Base-by-base conservation (phyloP, 53 echinoderm and acorn worm genomes). In the Echinometra lucunter region DNA sequence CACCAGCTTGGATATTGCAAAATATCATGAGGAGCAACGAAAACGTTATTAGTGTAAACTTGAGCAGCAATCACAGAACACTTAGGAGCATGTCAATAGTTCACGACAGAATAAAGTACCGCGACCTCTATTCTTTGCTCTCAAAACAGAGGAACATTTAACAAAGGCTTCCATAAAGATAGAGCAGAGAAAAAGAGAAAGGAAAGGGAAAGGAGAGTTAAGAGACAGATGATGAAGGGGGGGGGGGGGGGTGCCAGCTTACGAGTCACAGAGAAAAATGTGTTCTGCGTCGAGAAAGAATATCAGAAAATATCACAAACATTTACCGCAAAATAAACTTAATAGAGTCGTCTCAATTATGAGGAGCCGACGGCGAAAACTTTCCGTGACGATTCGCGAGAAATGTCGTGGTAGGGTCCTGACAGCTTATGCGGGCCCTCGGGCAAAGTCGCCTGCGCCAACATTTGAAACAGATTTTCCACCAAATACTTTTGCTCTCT, bases 341-440 rank as follows among this genome's bases (percentile, higher is more conserved):
- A 81, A 93, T 80, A 93, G 63, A 93, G 80, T 81, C 93, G 93
- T 93, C 93, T 93, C 80, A 93, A 93, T 93, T 93, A 93, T 93
- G 82, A 38, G 82, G 56, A 23, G 93, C 93, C 93, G 55, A 19
- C 37, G 93, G 93, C 93, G 57, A 81, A 93, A 78, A 80, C 80
- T 93, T 57, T 93, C 57, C 93, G 93, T 93, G 93, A 93, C 93
- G 82, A 93, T 80, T 81, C 27, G 82, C 80, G 35, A 37, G 82
- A 93, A 93, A 93, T 27, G 34, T 13, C 35, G 80, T 21, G 23
- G 37, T 19, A 30, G 17, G 63, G 35, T 72, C 82, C 18, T 81
- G 82, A 81, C 93, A 81, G 80, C 38, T 35, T 55, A 37, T 38
- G 56, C 57, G 58, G 70, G 37, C 81, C 93, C 82, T 57, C 80